Evolutionary conservation across 2,797 vertebrate genomes (phyloP).

Genomic region (Xenopus petersii): DNA sequence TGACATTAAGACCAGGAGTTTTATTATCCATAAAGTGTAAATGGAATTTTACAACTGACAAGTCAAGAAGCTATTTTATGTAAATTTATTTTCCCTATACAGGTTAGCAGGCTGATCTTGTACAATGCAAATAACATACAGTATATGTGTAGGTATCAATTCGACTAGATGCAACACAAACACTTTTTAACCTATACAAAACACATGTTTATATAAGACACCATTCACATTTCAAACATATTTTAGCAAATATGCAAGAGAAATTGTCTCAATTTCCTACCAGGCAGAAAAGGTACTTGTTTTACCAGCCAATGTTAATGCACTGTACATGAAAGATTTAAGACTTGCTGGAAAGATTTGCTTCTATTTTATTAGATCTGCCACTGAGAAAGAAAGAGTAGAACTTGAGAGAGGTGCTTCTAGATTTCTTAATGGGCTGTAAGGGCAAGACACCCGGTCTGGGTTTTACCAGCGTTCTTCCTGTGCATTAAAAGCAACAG

Average conservation of each 20-base stretch:
- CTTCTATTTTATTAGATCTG: conserved; percentile 78
- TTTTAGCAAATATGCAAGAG: conserved; percentile 65
- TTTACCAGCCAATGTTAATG: conserved; percentile 72
- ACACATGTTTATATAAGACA: conserved; percentile 23
- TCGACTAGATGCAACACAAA: not conserved
- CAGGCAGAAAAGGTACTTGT: conserved; percentile 77
- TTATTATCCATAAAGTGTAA: too few relatives aligned
- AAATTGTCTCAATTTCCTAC: conserved; percentile 77
- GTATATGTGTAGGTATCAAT: not conserved
- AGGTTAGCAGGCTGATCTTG: too few relatives aligned
- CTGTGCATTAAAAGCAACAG: conserved; percentile 75
- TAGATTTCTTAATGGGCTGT: conserved; percentile 81
- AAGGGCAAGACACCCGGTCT: conserved; percentile 76
- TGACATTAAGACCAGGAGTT: too few relatives aligned
- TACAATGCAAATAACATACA: not conserved
- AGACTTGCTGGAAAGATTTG: conserved; percentile 74
- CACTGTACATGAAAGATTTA: conserved; percentile 79
- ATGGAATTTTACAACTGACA: too few relatives aligned
- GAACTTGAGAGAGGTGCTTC: conserved; percentile 73
- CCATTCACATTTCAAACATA: conserved; percentile 19
- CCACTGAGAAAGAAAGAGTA: conserved; percentile 76
- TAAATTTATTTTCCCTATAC: too few relatives aligned
- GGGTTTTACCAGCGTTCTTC: conserved; percentile 69
- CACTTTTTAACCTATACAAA: not conserved
- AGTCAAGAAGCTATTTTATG: too few relatives aligned